Evolutionary conservation across 2,888 invertebrate species (phyloP).

Genomic region (Apantesis nais): DNA sequence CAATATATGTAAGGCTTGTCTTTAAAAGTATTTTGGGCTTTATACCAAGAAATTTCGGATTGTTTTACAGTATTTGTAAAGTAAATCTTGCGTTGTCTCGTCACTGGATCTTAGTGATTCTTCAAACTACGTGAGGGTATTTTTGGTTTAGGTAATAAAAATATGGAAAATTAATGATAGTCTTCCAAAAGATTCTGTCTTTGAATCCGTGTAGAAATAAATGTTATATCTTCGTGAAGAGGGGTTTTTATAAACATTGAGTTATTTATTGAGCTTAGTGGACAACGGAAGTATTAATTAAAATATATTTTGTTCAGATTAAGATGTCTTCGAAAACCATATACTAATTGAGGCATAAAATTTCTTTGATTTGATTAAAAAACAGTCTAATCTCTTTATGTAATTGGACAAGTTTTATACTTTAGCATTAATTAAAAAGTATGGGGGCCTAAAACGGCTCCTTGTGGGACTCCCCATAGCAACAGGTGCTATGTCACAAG

Average conservation of each 20-base stretch:
- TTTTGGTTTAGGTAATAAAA: conserved; percentile 64
- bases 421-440: not conserved
- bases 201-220: conserved; percentile 61
- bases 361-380: not conserved
- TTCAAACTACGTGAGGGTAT: conserved; percentile 72
- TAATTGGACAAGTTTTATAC: not conserved
- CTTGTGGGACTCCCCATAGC: not conserved
- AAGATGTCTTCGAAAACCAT: not conserved
- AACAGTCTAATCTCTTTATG: not conserved
- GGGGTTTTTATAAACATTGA: conserved; percentile 19
- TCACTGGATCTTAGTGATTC: conserved; percentile 67
- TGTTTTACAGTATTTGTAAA: conserved; percentile 52
- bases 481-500: not conserved
- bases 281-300: not conserved
- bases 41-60: conserved; percentile 52
- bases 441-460: not conserved
- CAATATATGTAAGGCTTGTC: conserved; percentile 41
- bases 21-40: conserved; percentile 53
- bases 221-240: conserved; percentile 48
- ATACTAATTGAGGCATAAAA: not conserved
- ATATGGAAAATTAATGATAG: conserved; percentile 71
- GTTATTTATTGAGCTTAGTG: not conserved
- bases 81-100: conserved; percentile 74
- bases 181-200: conserved; percentile 49
- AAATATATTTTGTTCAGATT: not conserved